Evolutionary conservation across 2,113 vertebrate genomes (phyloP).

Genomic region (Micronycteris hirsuta): DNA sequence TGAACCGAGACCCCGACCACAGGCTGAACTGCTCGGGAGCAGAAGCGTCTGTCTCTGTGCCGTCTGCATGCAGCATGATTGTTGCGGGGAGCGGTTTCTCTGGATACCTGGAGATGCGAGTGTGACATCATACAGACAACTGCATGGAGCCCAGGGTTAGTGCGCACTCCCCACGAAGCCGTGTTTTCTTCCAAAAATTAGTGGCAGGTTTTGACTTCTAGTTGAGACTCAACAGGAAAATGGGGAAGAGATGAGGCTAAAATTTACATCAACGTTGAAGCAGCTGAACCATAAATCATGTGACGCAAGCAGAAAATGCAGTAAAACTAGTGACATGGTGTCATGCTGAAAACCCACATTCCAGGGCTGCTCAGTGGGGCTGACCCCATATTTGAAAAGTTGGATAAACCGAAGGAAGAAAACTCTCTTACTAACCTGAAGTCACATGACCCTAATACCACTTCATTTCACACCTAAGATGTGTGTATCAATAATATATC

Average conservation of each 20-base stretch:
- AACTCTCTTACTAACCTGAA: not conserved
- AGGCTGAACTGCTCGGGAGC: no score
- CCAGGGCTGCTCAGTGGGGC: fast-evolving
- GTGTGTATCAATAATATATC: slow-evolving; percentile 55
- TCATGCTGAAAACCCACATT: fast-evolving
- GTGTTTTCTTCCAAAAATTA: not conserved
- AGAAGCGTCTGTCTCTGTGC: no score
- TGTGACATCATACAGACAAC: no score
- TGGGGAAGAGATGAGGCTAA: not conserved
- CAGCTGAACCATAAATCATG: fast-evolving
- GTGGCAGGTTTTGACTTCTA: not conserved
- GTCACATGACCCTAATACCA: slow-evolving; percentile 33
- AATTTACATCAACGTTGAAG: not conserved
- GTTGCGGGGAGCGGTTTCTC: no score
- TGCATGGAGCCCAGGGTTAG: not conserved
- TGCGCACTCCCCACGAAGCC: not conserved
- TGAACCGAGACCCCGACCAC: no score
- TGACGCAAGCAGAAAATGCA: fast-evolving
- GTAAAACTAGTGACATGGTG: fast-evolving
- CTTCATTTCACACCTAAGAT: slow-evolving; percentile 15
- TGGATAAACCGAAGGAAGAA: not conserved
- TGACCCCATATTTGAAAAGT: not conserved
- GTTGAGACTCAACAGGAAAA: not conserved
- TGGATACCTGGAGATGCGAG: no score
- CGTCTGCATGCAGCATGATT: fast-evolving